phyloP scores from a whole-genome alignment of 2,888 invertebrate genomes.

The Iselma pallidipennis region DNA sequence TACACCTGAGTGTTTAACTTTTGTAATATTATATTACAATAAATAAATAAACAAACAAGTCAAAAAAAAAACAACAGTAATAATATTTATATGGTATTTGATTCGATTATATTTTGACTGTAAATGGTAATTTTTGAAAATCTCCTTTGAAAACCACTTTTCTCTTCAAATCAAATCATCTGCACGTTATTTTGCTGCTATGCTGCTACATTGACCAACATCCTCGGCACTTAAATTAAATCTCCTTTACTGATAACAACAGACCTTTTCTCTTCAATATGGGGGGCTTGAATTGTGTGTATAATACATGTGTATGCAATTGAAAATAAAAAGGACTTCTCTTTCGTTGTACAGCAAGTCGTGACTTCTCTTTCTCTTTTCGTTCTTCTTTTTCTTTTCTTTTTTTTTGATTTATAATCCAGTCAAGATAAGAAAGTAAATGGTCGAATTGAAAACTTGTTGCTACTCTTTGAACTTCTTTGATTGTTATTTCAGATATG shows the following conservation, averaged over 20 bases:
- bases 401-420: not conserved
- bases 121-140: not conserved
- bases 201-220: not conserved
- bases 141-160: not conserved
- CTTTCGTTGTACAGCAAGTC: not conserved
- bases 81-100: not conserved
- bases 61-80: not conserved
- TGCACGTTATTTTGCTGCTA: not conserved
- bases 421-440: conserved; percentile 3
- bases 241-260: not conserved
- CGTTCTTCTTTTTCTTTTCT: not conserved
- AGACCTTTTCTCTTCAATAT: not conserved
- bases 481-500: not conserved
- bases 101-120: not conserved
- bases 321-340: conserved; percentile 1
- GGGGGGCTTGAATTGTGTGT: too few species aligned
- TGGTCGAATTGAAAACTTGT: conserved; percentile 3
- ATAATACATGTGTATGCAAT: not conserved
- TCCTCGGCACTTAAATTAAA: not conserved
- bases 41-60: too few species aligned
- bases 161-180: not conserved
- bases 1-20: too few species aligned
- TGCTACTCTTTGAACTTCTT: conserved; percentile 2
- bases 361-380: not conserved
- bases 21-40: not conserved